These are phyloP conservation scores for Manduca sexta DNA, from an alignment of 1,140 invertebrate genomes.

Conservation along the genomic window DNA sequence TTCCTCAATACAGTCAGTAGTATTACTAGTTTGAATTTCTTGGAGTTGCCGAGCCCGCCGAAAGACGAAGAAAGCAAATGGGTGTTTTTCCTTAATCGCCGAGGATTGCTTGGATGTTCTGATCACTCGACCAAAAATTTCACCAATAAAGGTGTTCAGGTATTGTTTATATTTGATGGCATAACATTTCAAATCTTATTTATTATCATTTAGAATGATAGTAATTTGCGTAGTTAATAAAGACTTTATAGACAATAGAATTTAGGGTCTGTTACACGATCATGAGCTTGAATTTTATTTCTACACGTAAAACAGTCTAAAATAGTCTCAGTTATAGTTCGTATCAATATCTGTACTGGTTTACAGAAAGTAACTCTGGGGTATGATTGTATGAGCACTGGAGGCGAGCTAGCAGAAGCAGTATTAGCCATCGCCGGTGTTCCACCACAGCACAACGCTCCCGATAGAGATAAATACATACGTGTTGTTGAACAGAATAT, in stretches of 20 bases:
- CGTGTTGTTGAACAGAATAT: slow-evolving; percentile 35
- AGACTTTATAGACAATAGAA: no score
- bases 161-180: no score
- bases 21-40: slow-evolving; percentile 35
- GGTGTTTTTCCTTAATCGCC: slow-evolving; percentile 54
- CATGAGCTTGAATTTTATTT: no score
- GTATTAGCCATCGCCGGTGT: slow-evolving; percentile 39
- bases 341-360: background rate
- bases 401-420: slow-evolving; percentile 26
- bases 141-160: slow-evolving; percentile 50
- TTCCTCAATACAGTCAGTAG: slow-evolving; percentile 29
- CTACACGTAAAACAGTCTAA: no score
- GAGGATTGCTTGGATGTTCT: slow-evolving; percentile 30
- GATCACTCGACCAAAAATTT: slow-evolving; percentile 36
- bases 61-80: slow-evolving; percentile 33
- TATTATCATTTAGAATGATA: no score
- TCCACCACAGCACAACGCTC: slow-evolving; percentile 49
- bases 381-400: slow-evolving; percentile 40
- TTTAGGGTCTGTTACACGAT: no score
- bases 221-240: no score
- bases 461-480: slow-evolving; percentile 37
- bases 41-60: slow-evolving; percentile 40
- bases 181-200: no score
- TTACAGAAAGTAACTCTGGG: slow-evolving; percentile 44
- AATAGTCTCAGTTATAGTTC: no score